phyloP scores from a whole-genome alignment of 2,888 invertebrate genomes.

The Julus scanicus region DNA sequence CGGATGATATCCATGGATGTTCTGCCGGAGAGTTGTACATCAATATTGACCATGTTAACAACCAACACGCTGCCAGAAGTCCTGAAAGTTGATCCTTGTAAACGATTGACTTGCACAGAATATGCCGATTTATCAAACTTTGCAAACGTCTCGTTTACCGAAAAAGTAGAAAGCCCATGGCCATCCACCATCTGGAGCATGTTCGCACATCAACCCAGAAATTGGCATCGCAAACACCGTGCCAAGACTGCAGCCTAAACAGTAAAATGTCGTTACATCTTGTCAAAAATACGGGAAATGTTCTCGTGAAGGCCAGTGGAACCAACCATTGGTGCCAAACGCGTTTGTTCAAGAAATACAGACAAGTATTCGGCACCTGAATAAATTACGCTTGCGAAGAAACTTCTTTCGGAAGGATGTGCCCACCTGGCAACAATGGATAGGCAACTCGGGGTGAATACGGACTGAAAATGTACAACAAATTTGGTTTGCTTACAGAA shows the following conservation, averaged over 20 bases:
- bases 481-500: neutral
- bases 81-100: slow-evolving; percentile 7
- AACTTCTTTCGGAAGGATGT: slow-evolving; percentile 88
- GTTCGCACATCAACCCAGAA: slow-evolving; percentile 82
- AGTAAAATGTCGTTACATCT: neutral
- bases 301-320: neutral
- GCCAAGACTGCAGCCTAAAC: slow-evolving; percentile 73
- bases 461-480: slow-evolving; percentile 57
- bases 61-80: slow-evolving; percentile 41
- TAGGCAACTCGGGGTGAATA: slow-evolving; percentile 75
- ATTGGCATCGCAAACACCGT: slow-evolving; percentile 91
- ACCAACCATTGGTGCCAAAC: too few relatives aligned
- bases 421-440: slow-evolving; percentile 92
- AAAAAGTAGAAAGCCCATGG: slow-evolving; percentile 84
- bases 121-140: neutral
- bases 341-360: neutral
- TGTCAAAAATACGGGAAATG: too few relatives aligned
- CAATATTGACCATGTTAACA: slow-evolving; percentile 45
- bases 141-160: neutral
- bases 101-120: neutral
- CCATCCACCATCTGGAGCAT: slow-evolving; percentile 84
- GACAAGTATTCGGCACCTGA: slow-evolving; percentile 74
- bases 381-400: slow-evolving; percentile 91
- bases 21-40: slow-evolving; percentile 55
- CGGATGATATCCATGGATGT: slow-evolving; percentile 52